Evolutionary conservation across 2,888 invertebrate species (phyloP).

Genomic region (Heliconius sara): DNA sequence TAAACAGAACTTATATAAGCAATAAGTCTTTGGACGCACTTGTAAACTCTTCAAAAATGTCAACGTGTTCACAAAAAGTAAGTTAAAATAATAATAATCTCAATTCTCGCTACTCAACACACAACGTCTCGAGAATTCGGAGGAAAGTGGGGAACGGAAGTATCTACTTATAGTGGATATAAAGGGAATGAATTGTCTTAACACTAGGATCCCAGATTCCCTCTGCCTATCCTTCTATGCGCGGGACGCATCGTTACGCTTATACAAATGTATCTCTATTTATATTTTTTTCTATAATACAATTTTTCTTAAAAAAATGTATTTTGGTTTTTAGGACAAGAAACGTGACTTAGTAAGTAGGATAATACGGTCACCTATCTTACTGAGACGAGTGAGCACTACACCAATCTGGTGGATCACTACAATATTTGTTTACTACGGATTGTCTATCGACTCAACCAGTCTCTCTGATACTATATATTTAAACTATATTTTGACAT

Average conservation of each 20-base stretch:
- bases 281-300: neutral
- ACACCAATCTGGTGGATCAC: conserved; percentile 89
- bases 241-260: too few species aligned
- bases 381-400: conserved; percentile 80
- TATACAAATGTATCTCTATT: neutral
- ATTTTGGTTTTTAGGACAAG: conserved; percentile 32
- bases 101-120: too few species aligned
- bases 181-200: too few species aligned
- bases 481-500: conserved; percentile 85
- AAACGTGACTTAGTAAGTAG: conserved; percentile 57
- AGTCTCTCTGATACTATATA: conserved; percentile 87
- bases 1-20: conserved; percentile 41
- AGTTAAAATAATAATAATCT: neutral
- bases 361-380: conserved; percentile 75
- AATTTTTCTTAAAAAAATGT: neutral
- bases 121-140: too few species aligned
- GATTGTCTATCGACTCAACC: conserved; percentile 87
- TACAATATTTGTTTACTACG: conserved; percentile 88
- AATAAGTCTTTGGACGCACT: conserved; percentile 37
- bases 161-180: too few species aligned
- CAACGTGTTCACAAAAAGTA: conserved; percentile 16
- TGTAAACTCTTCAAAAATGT: conserved; percentile 26
- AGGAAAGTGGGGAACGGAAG: too few species aligned
- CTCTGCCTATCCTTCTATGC: too few species aligned
- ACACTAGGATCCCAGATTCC: too few species aligned